Evolutionary conservation across 2,797 vertebrate genomes (phyloP), one percentile per base, ranked within the genome.

Genomic region (Characodon lateralis): DNA sequence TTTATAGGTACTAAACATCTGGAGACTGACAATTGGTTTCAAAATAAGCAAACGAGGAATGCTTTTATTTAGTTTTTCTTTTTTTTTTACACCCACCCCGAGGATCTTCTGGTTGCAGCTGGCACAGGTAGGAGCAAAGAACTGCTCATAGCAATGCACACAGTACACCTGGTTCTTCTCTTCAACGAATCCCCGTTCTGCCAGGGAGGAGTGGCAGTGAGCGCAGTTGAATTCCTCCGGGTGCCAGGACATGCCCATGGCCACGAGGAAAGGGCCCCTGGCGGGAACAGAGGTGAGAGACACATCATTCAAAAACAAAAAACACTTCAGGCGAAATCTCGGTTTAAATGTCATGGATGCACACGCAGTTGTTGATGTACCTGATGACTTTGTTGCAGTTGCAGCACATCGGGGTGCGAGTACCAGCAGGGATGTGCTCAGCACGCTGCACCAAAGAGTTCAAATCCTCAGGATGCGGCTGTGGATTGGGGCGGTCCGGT

Each of bases 221-320:
- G 95, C 93, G 16, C 98, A 99, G 71, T 95, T 97, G 85, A 99
- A 99, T 89, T 99, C 98, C 89, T 99, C 98, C 0, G 97, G 96
- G 92, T 99, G 98, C 98, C 98, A 99, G 0, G 98, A 98, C 93
- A 97, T 98, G 16, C 98, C 98, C 95, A 99, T 95, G 76, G 98
- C 98, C 91, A 99, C 96, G 5, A 99, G 94, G 89, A 98, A 99
- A 0, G 98, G 98, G 63, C 98, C 98, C 88, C 98, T 99, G 92
- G 71, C 68, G 18, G 72, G 71, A 72, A 48, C 22, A 79, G 39
- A 41, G 48, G 69, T 41, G 53, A 46, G 24, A n/a, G 43, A 63
- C 46, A 78, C 31, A 39, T 39, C 10, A 22, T 24, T 20, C 3
- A 61, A 41, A 35, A 41, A 35, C 35, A 35, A 35, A 12, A 3